These are phyloP conservation scores for Trypoxylus dichotomus DNA, from an alignment of 1,140 invertebrate species.

Conservation along the genomic window DNA sequence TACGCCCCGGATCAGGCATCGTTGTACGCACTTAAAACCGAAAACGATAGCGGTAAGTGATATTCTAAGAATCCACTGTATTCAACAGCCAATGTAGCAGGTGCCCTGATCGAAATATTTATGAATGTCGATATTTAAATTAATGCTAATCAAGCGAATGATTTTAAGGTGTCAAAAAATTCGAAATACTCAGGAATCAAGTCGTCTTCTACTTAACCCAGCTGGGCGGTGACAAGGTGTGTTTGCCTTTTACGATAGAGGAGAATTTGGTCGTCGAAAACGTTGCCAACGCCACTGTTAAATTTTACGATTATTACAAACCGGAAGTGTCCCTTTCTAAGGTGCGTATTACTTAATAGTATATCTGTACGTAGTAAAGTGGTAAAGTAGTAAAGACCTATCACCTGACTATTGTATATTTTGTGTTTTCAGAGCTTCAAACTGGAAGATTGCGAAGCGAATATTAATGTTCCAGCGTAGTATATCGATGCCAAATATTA, in stretches of 20 bases:
- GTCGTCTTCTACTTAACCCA: constrained; percentile 58
- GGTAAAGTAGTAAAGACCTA: no score
- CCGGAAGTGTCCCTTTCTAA: constrained; percentile 51
- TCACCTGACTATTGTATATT: background rate
- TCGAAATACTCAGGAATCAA: constrained; percentile 56
- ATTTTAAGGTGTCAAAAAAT: constrained; percentile 55
- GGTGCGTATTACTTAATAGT: background rate
- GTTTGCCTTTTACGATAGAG: constrained; percentile 55
- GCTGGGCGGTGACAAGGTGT: constrained; percentile 53
- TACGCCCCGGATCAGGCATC: constrained; percentile 60
- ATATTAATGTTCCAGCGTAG: background rate
- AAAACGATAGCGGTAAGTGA: constrained; percentile 36
- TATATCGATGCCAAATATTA: background rate
- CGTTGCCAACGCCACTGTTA: constrained; percentile 57
- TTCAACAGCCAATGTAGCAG: no score
- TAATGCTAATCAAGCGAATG: background rate
- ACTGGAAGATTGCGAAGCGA: background rate
- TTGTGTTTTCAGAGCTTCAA: background rate
- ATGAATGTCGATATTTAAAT: no score
- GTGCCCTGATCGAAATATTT: no score
- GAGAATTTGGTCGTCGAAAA: constrained; percentile 46
- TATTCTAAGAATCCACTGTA: background rate
- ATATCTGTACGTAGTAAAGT: no score
- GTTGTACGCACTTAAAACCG: constrained; percentile 51
- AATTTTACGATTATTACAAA: constrained; percentile 73